These are phyloP conservation scores for Eupithecia dodoneata DNA, from an alignment of 2,888 invertebrate species.

Conservation along the genomic window DNA sequence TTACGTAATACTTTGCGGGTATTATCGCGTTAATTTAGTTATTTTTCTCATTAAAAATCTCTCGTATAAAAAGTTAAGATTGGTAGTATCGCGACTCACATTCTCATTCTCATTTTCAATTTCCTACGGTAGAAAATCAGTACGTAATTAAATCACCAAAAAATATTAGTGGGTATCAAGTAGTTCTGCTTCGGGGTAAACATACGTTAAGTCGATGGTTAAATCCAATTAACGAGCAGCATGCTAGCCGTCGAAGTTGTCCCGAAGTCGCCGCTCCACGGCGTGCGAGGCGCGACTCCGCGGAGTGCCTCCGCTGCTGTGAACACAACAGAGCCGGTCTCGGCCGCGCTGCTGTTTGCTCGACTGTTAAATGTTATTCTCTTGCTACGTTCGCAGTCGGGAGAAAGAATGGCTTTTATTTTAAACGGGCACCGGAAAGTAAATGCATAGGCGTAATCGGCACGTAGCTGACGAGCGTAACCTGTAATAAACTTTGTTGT, in stretches of 20 bases:
- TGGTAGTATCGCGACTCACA: not conserved
- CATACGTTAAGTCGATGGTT: no score
- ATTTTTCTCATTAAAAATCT: no score
- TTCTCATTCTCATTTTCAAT: not conserved
- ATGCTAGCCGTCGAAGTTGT: not conserved
- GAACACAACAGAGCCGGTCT: constrained; percentile 18
- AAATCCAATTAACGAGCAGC: not conserved
- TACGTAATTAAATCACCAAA: no score
- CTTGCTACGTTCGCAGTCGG: constrained; percentile 11
- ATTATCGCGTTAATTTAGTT: no score
- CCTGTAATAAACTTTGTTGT: not conserved
- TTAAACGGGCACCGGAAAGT: not conserved
- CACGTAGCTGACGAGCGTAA: not conserved
- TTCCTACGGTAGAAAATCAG: not conserved
- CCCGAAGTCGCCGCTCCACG: not conserved
- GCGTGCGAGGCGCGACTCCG: constrained; percentile 16
- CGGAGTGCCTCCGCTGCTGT: constrained; percentile 21
- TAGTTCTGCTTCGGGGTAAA: not conserved
- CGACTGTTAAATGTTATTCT: constrained; percentile 23
- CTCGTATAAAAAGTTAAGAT: no score
- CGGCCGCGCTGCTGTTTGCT: constrained; percentile 9
- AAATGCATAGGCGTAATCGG: not conserved
- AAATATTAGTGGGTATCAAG: not conserved
- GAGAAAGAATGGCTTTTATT: not conserved
- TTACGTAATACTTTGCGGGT: no score